Base-by-base conservation (phyloP, 2,888 invertebrate genomes). In the Cynaeus angustus region DNA sequence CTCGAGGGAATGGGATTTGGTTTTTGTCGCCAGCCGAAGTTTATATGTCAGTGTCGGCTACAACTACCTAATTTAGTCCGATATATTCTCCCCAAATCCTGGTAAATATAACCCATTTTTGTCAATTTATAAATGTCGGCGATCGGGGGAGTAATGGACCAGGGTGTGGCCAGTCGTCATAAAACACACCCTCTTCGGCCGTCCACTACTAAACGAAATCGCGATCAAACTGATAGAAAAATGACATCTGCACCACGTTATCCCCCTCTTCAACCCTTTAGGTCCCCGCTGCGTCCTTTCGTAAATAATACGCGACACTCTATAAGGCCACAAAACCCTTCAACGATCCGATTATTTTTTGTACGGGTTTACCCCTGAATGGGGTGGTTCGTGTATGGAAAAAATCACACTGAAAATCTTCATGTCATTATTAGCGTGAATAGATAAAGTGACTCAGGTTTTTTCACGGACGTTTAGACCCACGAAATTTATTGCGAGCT, bases 261-360 rank as follows among this genome's bases (percentile, higher is more conserved):
- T 72, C 77, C 79, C 78, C 74, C 75, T 72, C 70, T 68, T 64
- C 71, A 83, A 81, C 82, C 82, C 81, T 81, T 82, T 78, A 68
- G 71, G 76, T 76, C 79, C 80, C 79, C 75, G 74, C 74, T 66
- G 53, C 48, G 46, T 55, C 66, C 75, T 78, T 78, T 75, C 76
- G 77, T 80, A 83, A 82, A 83, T 83, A 83, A 82, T 81, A 78
- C 81, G 80, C 78, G 80, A 83, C 83, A 84, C 84, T 84, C 83
- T 79, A 83, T 83, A 82, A 80, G 80, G 83, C 85, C 85, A 74
- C 85, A 85, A 81, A 84, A 80, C 83, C 84, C 82, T 83, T 83
- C 79, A 78, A 73, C 78, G 81, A 85, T 84, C 84, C 83, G 84
- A 84, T 85, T 85, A 85, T 83, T 83, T 84, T 83, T 83, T 83